Conservation (phyloP, 2,797 vertebrate species). For the Decapterus maruadsi region DNA sequence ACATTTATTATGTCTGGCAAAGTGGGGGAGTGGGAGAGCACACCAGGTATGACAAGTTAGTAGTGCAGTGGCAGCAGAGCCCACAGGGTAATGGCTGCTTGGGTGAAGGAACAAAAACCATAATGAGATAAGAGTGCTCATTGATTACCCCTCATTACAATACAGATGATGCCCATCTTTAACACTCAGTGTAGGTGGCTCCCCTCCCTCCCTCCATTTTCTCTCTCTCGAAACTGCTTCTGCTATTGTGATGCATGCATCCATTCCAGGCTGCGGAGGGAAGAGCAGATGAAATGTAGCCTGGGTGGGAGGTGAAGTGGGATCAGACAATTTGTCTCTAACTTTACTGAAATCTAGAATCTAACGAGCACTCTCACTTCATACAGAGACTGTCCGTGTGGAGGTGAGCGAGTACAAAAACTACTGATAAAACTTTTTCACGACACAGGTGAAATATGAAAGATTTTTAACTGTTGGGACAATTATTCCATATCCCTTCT, state of each 20-base stretch:
- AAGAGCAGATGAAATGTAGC: background rate
- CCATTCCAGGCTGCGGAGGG: background rate
- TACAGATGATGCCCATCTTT: constrained; percentile 42
- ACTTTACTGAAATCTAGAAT: background rate
- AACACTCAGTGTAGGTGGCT: constrained; percentile 33
- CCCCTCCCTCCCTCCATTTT: constrained; percentile 8
- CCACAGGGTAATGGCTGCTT: constrained; percentile 50
- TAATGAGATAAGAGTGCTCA: constrained; percentile 55
- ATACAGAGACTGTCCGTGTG: background rate
- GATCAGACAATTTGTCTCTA: background rate
- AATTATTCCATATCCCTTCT: background rate
- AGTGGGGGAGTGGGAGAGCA: constrained; percentile 5
- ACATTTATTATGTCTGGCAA: constrained; percentile 49
- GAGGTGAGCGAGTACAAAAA: background rate
- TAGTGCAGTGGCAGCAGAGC: constrained; percentile 11
- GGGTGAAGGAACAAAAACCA: constrained; percentile 36
- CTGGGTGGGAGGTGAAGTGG: background rate
- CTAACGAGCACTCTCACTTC: background rate
- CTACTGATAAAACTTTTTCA: too few species aligned
- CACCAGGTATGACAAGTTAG: constrained; percentile 49
- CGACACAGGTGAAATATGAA: background rate
- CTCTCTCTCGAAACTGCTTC: constrained; percentile 7
- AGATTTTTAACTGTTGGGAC: too few species aligned
- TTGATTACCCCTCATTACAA: constrained; percentile 64
- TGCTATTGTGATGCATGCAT: constrained; percentile 6